Evolutionary conservation across 2,113 vertebrate genomes (phyloP), one percentile per base, ranked within the genome.

Genomic region (Onychorhynchus coronatus): DNA sequence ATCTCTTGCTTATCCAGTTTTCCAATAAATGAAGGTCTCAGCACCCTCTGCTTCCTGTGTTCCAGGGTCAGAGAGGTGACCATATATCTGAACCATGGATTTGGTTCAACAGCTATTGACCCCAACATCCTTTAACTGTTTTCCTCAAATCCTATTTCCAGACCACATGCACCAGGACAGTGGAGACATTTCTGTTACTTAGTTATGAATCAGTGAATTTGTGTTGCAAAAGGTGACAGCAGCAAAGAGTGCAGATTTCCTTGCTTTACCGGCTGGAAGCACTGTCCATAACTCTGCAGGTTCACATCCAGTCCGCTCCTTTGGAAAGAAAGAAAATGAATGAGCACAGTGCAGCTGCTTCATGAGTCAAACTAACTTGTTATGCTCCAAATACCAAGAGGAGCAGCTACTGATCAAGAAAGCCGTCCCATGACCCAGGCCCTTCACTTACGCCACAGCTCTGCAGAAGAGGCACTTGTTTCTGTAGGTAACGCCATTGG

Each of bases 401-500:
- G 15, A 55, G 37, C 61, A 74, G 10, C 66, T 17, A 5, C 14
- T 41, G 75, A 15, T 62, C 33, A 61, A 67, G 49, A 50, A 63
- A 12, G 27, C 4, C 12, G 22, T 52, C 37, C 50, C 22, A 2
- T 17, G 31, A 22, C 25, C 83, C 15, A 8, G 31, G 47, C 75
- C 86, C 25, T 30, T 7, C 72, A 86, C 96, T 97, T 95, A 98
- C 97, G 88, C 96, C 86, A 97, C 96, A 28, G 96, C 94, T 8
- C 5, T 88, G 50, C 97, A 97, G 90, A 98, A 96, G 0, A 8
- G 0, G 72, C 97, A 98, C 14, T 6, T 33, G 87, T 97, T 98
- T 19, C 23, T 70, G 93, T 97, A 98, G 47, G 96, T 97, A 68
- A 96, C n/a, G 11, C 97, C 95, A 0, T 98, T 89, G 81, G 97